Percentiles rank a stretch among this genome's conserved stretches.
Conservation (phyloP, 2,797 vertebrate species). For the Simalia tracyae region DNA sequence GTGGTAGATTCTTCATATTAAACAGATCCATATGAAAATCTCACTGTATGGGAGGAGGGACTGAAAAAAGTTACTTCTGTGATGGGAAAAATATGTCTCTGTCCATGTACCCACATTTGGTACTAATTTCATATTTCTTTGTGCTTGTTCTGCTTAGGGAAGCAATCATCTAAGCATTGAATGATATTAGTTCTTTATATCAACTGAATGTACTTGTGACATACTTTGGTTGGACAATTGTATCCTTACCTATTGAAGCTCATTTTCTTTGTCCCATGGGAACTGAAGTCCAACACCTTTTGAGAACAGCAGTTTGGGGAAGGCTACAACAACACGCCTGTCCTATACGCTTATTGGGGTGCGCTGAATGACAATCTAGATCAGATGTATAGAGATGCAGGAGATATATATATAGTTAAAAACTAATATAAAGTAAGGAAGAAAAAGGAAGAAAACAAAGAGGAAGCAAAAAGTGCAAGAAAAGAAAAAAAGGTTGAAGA, state of each 20-base stretch:
- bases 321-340: neutral
- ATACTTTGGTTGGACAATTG: neutral
- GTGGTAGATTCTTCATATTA: slow-evolving; percentile 17
- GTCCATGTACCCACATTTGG: neutral
- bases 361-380: neutral
- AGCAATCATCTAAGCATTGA: neutral
- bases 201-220: neutral
- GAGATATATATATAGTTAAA: too few species aligned
- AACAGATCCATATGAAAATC: neutral
- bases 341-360: neutral
- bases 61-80: neutral
- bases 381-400: neutral
- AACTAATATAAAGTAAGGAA: too few species aligned
- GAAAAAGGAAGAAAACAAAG: too few species aligned
- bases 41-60: neutral
- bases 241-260: neutral
- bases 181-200: slow-evolving; percentile 11
- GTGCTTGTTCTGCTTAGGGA: slow-evolving; percentile 5
- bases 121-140: slow-evolving; percentile 18
- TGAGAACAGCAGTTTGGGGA: neutral
- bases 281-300: neutral
- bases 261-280: neutral
- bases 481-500: too few species aligned
- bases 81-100: neutral
- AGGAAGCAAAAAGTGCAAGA: too few species aligned